Evolutionary conservation across 2,888 invertebrate species (phyloP), one percentile per base, ranked within the genome.

Genomic region (Loripinus fragilis): DNA sequence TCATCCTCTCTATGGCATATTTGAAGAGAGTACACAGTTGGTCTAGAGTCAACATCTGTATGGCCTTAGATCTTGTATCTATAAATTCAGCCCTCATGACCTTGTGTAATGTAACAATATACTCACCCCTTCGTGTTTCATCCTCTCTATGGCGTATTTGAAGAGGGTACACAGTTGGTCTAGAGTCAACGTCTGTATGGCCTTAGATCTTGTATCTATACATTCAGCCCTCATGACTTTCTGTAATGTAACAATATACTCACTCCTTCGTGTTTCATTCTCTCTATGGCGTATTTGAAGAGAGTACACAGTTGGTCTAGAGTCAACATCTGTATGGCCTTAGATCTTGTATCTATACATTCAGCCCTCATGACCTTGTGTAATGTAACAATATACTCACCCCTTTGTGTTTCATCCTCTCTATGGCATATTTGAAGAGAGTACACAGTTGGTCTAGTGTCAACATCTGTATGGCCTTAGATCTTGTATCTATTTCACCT

Each of bases 61-160:
- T 96, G 0, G 96, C 95, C 71, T 95, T 95, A 0, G 96, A 95
- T 86, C 90, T 70, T 0, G 92, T 92, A 68, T 93, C 92, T 33
- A 88, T 84, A 78, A 91, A 92, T 74, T 93, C 93, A 20, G 93
- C 92, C 71, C 88, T 76, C 91, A 93, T 91, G 10, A 91, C 88
- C 83, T 88, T 89, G 93, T 93, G 86, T 3, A 87, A 85, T n/a
- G n/a, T n/a, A n/a, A n/a, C n/a, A n/a, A n/a, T n/a, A n/a, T n/a
- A 92, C 95, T 95, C 95, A 98, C 98, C 95, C 97, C 97, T 91
- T 96, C 95, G 75, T 96, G 95, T 91, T 96, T 96, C 96, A 98
- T 97, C 87, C 97, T 94, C 83, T 96, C 95, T 72, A 97, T 94
- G 2, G 97, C 97, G 93, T 96, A 96, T 90, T 96, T 96, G 28